These are phyloP conservation scores for Sylvicola fuscatus DNA, from an alignment of 2,888 invertebrate genomes.

Conservation along the genomic window DNA sequence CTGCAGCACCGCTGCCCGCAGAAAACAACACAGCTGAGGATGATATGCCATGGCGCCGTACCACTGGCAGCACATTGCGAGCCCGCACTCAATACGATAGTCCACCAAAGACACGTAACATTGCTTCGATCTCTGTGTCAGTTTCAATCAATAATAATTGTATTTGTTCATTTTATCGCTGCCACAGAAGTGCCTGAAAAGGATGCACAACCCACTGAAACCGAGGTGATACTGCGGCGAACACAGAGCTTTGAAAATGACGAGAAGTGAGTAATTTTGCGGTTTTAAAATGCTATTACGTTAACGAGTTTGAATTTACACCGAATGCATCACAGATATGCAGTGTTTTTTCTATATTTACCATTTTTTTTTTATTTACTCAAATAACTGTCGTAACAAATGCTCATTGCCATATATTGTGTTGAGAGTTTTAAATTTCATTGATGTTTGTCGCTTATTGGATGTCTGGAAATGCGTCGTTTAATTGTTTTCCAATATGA, in stretches of 20 bases:
- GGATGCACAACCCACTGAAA: slow-evolving; percentile 25
- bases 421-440: no score
- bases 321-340: no score
- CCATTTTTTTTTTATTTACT: neutral
- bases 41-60: slow-evolving; percentile 44
- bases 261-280: slow-evolving; percentile 48
- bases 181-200: slow-evolving; percentile 35
- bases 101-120: slow-evolving; percentile 30
- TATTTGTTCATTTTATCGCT: slow-evolving; percentile 9
- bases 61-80: slow-evolving; percentile 28
- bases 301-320: no score
- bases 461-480: no score
- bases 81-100: slow-evolving; percentile 30
- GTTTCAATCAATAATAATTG: no score
- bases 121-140: slow-evolving; percentile 9
- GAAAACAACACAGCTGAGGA: slow-evolving; percentile 33
- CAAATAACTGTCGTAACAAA: neutral
- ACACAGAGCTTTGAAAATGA: slow-evolving; percentile 78
- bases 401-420: no score
- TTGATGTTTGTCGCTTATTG: no score
- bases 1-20: slow-evolving; percentile 27
- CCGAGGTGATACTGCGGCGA: slow-evolving; percentile 52
- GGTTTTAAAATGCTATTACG: no score
- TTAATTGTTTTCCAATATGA: no score
- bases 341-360: neutral